Base-by-base conservation (phyloP, 2,113 vertebrate genomes). In the Heterotis niloticus region DNA sequence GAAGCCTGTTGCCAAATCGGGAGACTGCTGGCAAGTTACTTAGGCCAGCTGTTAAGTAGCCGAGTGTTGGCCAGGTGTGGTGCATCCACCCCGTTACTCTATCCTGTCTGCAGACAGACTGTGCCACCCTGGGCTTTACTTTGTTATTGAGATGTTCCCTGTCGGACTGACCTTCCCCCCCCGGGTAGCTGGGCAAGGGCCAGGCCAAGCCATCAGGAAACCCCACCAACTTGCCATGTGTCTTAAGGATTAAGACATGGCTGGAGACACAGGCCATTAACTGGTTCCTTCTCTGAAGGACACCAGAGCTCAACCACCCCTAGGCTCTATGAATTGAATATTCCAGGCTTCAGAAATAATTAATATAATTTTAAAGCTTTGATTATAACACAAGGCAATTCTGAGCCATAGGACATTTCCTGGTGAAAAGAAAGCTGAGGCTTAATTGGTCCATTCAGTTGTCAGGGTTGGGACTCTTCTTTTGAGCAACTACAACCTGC, bases 101-200 rank as follows among this genome's bases (percentile, higher is more conserved):
- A 44, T 44, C 34, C 34, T 44, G 59, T 62, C 59, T 62, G 1
- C 1, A 20, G 59, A 62, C 59, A 62, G 59, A 4, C 59, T 1
- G 14, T 62, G 59, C 59, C 20, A 62, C 71, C 44, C 29, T 72
- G 67, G n/a, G 64, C 74, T 76, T 80, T n/a, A 24, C 20, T 7
- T 11, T 65, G 75, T 73, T 44, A 77, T 78, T 78, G 76, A 80
- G 75, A 81, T 24, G 52, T 74, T 74, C 71, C 57, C 71, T 74
- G 52, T 54, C 17, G 54, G 71, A 54, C 54, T 57, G 71, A 56
- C 52, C n/a, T n/a, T n/a, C n/a, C 34, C 52, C 44, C 44, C 52
- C 75, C 24, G 20, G 4, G 67, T 10, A 11, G 23, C 66, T n/a
- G 0, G 7, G 24, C 24, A 26, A 34, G 57, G 76, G 52, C 62